Evolutionary conservation across 2,113 vertebrate genomes (phyloP).

Genomic region (Paramormyrops kingsleyae): DNA sequence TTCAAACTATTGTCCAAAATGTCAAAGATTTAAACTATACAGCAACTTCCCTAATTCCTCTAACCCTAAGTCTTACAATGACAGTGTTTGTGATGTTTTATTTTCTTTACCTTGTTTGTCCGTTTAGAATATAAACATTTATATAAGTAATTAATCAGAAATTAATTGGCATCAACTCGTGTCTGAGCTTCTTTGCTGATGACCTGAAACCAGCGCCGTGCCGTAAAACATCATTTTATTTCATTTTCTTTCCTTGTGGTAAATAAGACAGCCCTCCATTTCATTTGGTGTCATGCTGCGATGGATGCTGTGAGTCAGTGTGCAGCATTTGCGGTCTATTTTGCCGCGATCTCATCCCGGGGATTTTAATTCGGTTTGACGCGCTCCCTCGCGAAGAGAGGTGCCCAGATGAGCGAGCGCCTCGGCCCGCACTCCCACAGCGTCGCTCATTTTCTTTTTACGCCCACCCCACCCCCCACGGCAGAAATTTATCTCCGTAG

Average conservation of each 20-base stretch:
- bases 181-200: neutral
- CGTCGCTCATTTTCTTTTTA: neutral
- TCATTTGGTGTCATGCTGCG: neutral
- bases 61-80: constrained; percentile 41
- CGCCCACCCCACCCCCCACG: neutral
- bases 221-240: neutral
- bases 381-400: neutral
- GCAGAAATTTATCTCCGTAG: neutral
- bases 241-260: neutral
- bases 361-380: constrained; percentile 1
- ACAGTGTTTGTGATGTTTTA: neutral
- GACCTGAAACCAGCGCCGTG: neutral
- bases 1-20: neutral
- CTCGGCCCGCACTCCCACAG: neutral
- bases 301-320: neutral
- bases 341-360: neutral
- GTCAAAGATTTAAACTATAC: neutral
- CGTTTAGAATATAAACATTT: neutral
- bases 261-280: neutral
- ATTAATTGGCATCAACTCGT: neutral
- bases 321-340: neutral
- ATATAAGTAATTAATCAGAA: neutral
- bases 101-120: neutral
- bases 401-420: neutral
- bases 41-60: constrained; percentile 48